Evolutionary conservation across 2,113 vertebrate genomes (phyloP), one percentile per base, ranked within the genome.

Genomic region (Phaethornis superciliosus): DNA sequence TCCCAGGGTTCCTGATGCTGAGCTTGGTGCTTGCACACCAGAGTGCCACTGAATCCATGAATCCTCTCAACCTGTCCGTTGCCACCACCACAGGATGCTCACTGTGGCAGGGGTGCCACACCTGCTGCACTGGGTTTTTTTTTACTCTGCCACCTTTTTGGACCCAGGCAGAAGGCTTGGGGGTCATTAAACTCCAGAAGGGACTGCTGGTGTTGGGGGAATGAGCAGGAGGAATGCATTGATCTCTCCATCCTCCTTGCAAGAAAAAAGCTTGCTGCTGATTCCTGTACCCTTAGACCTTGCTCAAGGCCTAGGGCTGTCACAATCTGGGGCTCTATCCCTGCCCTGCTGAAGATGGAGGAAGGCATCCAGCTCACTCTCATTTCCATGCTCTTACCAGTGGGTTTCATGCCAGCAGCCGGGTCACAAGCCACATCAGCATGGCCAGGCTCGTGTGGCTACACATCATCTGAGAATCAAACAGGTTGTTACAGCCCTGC

Each of bases 271-370:
- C 9, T 90, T 2, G 1, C 14, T 0, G 1, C 23, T 5, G 7
- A 10, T 56, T 46, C 35, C 65, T 2, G 9, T 33, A 28, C 35
- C 26, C 23, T 37, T 9, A 46, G 71, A 54, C 16, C 40, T 65
- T 0, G 0, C 35, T 80, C 0, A 0, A 16, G 20, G 7, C 13
- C 42, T 0, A 5, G 51, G 27, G 12, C 20, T 60, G 30, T 35
- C 67, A 27, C 5, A 4, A 6, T 80, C 47, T 47, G 46, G 51
- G 65, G 16, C 4, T 63, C 23, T 26, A 8, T 67, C 60, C 15
- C 19, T 0, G 0, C 22, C 32, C 30, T 70, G 42, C 33, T 4
- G 3, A 46, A 56, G 40, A 71, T 3, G 4, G 28, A 81, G 33
- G 55, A 32, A 65, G 30, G 75, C 70, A 70, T 35, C 13, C 9